Conservation (phyloP, 2,888 invertebrate species). For the Leucophora obtusa region DNA sequence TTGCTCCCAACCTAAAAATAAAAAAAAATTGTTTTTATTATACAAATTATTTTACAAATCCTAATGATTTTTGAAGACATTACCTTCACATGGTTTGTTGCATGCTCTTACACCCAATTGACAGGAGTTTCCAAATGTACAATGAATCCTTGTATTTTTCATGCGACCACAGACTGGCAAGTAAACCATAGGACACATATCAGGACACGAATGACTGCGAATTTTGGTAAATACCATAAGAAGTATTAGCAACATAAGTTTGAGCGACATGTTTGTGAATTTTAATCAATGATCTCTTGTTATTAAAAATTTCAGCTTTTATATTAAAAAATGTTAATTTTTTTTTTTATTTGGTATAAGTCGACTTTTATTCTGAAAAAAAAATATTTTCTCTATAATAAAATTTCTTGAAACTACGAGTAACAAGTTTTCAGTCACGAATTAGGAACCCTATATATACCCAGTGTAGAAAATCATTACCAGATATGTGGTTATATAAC, state of each 20-base stretch:
- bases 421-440: no score
- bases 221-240: no score
- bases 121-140: slow-evolving; percentile 35
- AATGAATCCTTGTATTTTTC: background rate
- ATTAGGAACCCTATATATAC: no score
- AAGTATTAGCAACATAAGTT: background rate
- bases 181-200: background rate
- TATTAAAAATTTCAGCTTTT: no score
- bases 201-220: background rate
- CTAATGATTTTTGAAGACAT: background rate
- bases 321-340: no score
- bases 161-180: background rate
- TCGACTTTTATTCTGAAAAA: no score
- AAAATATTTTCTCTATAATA: no score
- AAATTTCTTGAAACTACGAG: no score
- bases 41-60: background rate
- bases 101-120: slow-evolving; percentile 4
- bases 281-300: background rate
- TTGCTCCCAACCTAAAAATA: slow-evolving; percentile 22
- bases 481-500: no score
- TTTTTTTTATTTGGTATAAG: no score
- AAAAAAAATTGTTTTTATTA: background rate
- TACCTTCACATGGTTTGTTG: slow-evolving; percentile 19
- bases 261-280: background rate
- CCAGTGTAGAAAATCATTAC: no score